These are phyloP conservation scores for Diplolepis rosae DNA, from an alignment of 2,888 invertebrate species.

Conservation along the genomic window DNA sequence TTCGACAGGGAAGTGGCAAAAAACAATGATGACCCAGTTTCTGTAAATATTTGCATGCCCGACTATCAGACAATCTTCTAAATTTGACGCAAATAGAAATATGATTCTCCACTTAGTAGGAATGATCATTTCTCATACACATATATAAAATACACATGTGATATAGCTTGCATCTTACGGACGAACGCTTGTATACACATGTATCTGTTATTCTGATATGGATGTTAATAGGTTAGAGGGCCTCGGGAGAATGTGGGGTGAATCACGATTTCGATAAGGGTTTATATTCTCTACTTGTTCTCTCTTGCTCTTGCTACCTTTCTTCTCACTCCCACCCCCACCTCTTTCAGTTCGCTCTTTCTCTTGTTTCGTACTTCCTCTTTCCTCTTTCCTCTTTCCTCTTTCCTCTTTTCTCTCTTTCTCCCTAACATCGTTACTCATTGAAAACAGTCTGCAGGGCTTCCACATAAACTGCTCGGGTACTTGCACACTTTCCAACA, in stretches of 20 bases:
- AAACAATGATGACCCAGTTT: neutral
- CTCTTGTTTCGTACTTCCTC: slow-evolving; percentile 35
- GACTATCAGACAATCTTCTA: neutral
- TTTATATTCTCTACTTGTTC: slow-evolving; percentile 29
- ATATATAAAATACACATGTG: slow-evolving; percentile 2
- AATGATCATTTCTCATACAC: slow-evolving; percentile 15
- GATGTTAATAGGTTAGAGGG: slow-evolving; percentile 72
- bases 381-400: slow-evolving; percentile 38
- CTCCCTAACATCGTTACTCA: slow-evolving; percentile 31
- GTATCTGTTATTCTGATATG: slow-evolving; percentile 69
- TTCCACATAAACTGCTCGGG: neutral
- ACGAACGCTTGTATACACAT: slow-evolving; percentile 51
- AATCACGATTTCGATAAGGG: slow-evolving; percentile 67
- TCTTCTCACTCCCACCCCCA: slow-evolving; percentile 38
- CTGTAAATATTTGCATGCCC: neutral
- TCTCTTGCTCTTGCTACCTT: slow-evolving; percentile 31
- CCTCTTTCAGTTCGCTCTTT: slow-evolving; percentile 45
- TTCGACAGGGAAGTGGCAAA: too few relatives aligned
- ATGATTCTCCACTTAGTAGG: slow-evolving; percentile 27
- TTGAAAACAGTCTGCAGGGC: slow-evolving; percentile 23
- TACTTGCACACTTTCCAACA: slow-evolving; percentile 5
- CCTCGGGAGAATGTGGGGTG: slow-evolving; percentile 67
- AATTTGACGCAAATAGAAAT: slow-evolving; percentile 25
- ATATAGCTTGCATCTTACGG: neutral
- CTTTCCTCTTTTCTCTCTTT: slow-evolving; percentile 48